Evolutionary conservation across 2,888 invertebrate species (phyloP).

Genomic region (Eupithecia centaureata): DNA sequence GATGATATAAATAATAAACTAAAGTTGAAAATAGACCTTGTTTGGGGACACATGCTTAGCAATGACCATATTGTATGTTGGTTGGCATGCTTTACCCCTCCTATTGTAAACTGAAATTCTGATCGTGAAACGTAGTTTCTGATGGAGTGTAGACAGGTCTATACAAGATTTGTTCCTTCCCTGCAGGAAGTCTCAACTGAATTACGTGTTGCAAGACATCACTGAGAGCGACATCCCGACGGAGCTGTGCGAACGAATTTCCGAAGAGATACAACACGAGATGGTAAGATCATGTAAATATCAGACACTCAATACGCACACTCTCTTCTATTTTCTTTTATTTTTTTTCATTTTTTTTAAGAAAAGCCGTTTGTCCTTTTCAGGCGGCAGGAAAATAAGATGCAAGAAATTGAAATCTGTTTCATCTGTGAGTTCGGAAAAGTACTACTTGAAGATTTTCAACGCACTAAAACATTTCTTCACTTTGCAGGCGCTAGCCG

Average conservation of each 20-base stretch:
- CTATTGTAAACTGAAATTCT: not conserved
- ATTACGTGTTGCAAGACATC: conserved; percentile 94
- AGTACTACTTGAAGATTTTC: conserved; percentile 79
- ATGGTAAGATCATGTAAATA: conserved; percentile 87
- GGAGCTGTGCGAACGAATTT: conserved; percentile 93
- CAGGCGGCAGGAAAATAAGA: conserved; percentile 82
- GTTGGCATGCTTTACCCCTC: not conserved
- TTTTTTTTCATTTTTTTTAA: conserved; percentile 60
- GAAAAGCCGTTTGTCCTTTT: conserved; percentile 62
- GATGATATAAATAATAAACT: no score
- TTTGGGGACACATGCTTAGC: not conserved
- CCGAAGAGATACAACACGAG: conserved; percentile 97
- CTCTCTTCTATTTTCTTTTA: conserved; percentile 34
- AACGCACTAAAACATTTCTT: conserved; percentile 81
- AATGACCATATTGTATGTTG: not conserved
- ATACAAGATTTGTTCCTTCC: not conserved
- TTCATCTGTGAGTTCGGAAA: conserved; percentile 73
- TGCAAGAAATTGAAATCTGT: conserved; percentile 79
- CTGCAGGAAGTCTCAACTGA: conserved; percentile 90
- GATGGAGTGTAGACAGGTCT: not conserved
- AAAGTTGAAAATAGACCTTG: not conserved
- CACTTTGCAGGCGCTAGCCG: conserved; percentile 79
- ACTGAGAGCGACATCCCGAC: conserved; percentile 96
- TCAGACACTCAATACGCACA: conserved; percentile 52
- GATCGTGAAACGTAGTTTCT: not conserved